A percentile compares a stretch with the other conserved stretches of the same genome.
phyloP scores from a whole-genome alignment of 2,113 vertebrate species.

The Microtus montanus region DNA sequence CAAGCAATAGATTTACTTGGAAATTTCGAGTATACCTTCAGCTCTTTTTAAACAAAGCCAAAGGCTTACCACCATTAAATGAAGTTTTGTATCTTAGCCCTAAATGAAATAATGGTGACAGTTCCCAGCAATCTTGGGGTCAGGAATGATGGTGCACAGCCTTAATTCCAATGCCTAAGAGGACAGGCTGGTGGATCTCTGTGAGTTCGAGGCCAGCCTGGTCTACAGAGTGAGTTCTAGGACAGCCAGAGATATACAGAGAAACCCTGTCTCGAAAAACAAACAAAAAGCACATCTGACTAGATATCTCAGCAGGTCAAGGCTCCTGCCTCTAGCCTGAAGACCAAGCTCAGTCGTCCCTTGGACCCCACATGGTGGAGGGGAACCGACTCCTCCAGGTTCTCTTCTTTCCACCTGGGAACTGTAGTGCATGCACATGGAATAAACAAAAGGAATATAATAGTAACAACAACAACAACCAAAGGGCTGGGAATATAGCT shows the following conservation, averaged over 20 bases:
- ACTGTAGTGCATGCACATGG: not conserved
- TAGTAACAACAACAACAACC: not conserved
- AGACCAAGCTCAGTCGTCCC: not conserved
- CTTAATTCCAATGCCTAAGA: not conserved
- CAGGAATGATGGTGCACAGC: not conserved
- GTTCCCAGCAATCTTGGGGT: not conserved
- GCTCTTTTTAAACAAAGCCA: constrained; percentile 5
- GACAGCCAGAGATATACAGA: too few relatives aligned
- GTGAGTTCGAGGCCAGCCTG: not conserved
- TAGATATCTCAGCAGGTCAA: not conserved
- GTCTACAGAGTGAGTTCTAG: not conserved
- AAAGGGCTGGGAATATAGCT: not conserved
- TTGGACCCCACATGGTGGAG: not conserved
- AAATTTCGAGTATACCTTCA: constrained; percentile 49
- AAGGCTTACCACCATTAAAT: constrained; percentile 7
- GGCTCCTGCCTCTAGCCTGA: not conserved
- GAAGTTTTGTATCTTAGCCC: not conserved
- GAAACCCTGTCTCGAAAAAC: too few relatives aligned
- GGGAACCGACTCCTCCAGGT: not conserved
- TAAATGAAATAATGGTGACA: constrained; percentile 1
- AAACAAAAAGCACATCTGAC: not conserved
- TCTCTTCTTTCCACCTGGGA: not conserved
- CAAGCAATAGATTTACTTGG: constrained; percentile 44
- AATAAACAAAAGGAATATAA: not conserved
- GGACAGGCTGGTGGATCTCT: not conserved